These are phyloP conservation scores for Brachionus calyciflorus DNA, from an alignment of 1,140 invertebrate species.

Conservation along the genomic window DNA sequence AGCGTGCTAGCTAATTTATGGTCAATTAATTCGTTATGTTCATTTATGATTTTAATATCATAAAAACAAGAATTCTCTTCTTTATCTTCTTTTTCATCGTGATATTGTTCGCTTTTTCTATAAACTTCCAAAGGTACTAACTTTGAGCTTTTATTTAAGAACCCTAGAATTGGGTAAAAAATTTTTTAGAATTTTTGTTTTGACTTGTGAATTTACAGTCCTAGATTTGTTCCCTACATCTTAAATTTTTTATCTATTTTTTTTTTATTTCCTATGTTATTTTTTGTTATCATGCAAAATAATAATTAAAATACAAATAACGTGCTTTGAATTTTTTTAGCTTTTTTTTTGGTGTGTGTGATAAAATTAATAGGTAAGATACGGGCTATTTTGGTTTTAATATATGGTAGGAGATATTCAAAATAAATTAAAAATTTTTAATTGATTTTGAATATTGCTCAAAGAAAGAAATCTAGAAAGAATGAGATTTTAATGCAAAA, in stretches of 20 bases:
- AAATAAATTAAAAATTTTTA: neutral
- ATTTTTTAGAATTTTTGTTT: no score
- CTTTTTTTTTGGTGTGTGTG: no score
- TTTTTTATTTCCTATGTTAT: no score
- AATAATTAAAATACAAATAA: no score
- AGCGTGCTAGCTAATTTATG: neutral
- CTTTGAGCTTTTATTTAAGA: neutral
- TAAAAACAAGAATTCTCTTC: slow-evolving; percentile 33
- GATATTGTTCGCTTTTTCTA: neutral
- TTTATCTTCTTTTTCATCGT: slow-evolving; percentile 10
- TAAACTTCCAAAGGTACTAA: neutral
- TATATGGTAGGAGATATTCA: neutral
- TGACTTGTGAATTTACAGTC: no score
- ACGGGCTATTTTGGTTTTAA: slow-evolving; percentile 1
- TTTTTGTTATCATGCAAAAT: no score
- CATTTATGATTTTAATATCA: slow-evolving; percentile 37
- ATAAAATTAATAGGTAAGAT: no score
- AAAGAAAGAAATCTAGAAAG: slow-evolving; percentile 46
- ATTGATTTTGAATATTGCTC: neutral
- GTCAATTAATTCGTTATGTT: neutral
- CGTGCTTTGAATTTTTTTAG: no score
- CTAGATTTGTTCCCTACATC: slow-evolving; percentile 7
- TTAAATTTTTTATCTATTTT: no score
- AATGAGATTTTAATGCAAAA: neutral
- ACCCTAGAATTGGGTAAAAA: no score